A percentile compares a stretch with the other conserved stretches of the same genome.
Evolutionary conservation across 2,113 vertebrate species (phyloP).

Genomic region (Mirounga angustirostris): DNA sequence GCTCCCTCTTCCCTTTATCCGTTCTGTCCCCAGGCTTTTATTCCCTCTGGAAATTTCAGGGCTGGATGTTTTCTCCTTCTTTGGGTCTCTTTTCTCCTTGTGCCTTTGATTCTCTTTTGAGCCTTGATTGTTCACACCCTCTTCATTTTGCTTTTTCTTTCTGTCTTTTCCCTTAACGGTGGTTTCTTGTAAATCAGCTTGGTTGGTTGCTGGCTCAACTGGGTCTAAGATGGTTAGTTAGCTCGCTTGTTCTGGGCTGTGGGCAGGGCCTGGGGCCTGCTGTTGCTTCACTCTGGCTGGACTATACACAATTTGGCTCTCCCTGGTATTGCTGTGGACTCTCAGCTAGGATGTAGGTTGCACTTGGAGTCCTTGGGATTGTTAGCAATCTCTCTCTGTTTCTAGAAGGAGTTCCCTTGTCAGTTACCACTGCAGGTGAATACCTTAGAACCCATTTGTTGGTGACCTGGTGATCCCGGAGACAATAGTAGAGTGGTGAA

Average conservation of each 20-base stretch:
- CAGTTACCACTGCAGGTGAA: neutral
- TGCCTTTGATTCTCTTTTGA: conserved; percentile 45
- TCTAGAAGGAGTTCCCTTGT: neutral
- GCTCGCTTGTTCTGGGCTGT: neutral
- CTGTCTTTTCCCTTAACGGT: neutral
- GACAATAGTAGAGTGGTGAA: neutral
- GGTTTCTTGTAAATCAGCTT: neutral
- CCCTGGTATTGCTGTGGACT: neutral
- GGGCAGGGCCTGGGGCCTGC: neutral
- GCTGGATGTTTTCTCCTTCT: conserved; percentile 80
- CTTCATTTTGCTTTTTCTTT: conserved; percentile 64
- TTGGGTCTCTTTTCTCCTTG: conserved; percentile 70
- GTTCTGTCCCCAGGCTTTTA: conserved; percentile 69
- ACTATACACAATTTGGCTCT: neutral
- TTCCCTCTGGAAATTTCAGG: conserved; percentile 83
- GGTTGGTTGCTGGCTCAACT: neutral
- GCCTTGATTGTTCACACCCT: neutral
- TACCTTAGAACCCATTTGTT: neutral
- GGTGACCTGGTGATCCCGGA: neutral
- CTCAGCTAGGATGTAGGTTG: neutral
- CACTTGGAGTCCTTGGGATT: neutral
- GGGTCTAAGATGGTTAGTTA: neutral
- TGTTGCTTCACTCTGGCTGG: neutral
- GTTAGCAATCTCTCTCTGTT: neutral
- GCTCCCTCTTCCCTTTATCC: conserved; percentile 28